Evolutionary conservation across 2,888 invertebrate genomes (phyloP), one percentile per base, ranked within the genome.

Genomic region (Creontiades dilutus): DNA sequence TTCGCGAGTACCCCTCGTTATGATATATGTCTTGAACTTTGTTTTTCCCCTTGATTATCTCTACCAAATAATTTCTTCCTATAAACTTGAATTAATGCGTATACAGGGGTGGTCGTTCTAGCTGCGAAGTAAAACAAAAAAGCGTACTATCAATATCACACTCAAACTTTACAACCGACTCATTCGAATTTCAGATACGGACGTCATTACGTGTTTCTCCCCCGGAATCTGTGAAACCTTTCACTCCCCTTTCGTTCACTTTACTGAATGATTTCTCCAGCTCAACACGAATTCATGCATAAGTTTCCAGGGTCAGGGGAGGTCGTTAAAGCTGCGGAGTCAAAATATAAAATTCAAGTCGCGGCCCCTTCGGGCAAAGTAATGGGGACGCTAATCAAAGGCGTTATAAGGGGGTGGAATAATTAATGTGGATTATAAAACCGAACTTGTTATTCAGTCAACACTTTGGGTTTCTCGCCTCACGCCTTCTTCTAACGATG

Each of bases 361-460:
- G 27, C 23, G 23, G 68, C 19, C 23, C 19, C 27, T 68, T 23
- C 68, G 68, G 68, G n/a, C 12, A 68, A 68, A 68, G 12, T 68
- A 23, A 68, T 68, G 68, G 68, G 0, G 23, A 23, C 68, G 11
- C 68, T 68, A 68, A 68, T 68, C 23, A 68, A 23, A 68, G 68
- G 23, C 68, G n/a, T 57, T 68, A 27, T n/a, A 23, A 68, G 12
- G 68, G 68, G 68, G 23, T 12, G 80, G 52, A 82, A 82, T 82
- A 52, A 82, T 82, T 82, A 82, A 82, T 82, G 82, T 23, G 68
- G 52, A 82, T 82, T 82, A 82, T 82, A 52, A 52, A 52, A 19
- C 23, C 82, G 23, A 82, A 82, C 23, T 82, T 82, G 82, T 82
- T 82, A 82, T 82, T 82, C 82, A 82, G 82, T 82, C 82, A 82